Conservation (phyloP, 53 echinoderm and acorn worm species). For the Stichopus horrens region DNA sequence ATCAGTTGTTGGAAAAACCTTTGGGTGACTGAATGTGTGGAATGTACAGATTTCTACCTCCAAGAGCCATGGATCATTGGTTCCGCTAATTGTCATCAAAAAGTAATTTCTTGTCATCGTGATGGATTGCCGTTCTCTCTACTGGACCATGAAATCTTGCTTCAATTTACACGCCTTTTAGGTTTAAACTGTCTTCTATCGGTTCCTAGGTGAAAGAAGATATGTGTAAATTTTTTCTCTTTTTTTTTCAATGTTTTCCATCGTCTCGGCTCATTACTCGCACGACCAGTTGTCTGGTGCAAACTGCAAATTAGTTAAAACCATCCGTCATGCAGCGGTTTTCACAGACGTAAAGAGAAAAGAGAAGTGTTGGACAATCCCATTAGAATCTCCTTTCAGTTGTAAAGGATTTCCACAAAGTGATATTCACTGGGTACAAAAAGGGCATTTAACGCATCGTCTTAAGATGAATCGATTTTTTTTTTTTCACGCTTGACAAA, state of each 20-base stretch:
- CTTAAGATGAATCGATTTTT: no score
- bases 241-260: neutral
- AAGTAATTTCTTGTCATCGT: neutral
- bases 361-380: no score
- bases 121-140: neutral
- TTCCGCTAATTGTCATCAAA: conserved; percentile 22
- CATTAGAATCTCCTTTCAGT: no score
- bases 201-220: neutral
- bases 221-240: neutral
- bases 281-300: neutral
- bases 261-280: conserved; percentile 18
- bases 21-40: neutral
- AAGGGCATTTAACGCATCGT: neutral
- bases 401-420: neutral
- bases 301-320: no score
- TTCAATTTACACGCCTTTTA: conserved; percentile 35
- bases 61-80: neutral
- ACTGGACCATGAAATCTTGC: conserved; percentile 27
- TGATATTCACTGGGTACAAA: neutral
- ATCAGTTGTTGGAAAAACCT: neutral
- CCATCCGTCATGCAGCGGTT: no score
- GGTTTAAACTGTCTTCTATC: neutral
- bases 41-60: neutral
- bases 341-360: no score
- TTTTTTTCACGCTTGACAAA: no score